Evolutionary conservation across 2,113 vertebrate genomes (phyloP).

Genomic region (Apeltes quadracus): DNA sequence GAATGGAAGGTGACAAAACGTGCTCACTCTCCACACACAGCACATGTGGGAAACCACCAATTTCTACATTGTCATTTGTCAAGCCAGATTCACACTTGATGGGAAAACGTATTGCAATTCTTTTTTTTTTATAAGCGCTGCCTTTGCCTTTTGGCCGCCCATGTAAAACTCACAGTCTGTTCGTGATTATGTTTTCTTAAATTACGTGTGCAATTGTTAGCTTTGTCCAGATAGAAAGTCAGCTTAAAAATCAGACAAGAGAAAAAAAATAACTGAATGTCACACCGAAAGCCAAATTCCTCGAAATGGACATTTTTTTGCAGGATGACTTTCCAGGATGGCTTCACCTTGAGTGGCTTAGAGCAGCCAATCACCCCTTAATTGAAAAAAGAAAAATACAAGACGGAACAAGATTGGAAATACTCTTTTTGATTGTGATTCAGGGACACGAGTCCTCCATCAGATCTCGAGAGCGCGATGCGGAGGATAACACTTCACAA

Average conservation of each 20-base stretch:
- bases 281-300: background rate
- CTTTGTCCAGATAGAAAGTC: background rate
- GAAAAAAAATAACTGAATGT: conserved; percentile 3
- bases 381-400: background rate
- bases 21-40: background rate
- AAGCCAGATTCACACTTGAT: background rate
- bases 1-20: conserved; percentile 19
- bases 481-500: conserved; percentile 20
- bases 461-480: conserved; percentile 26
- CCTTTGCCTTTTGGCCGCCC: background rate
- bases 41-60: background rate
- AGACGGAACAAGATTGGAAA: conserved; percentile 21
- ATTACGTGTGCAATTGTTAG: background rate
- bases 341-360: conserved; percentile 31
- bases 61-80: conserved; percentile 14
- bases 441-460: conserved; percentile 13
- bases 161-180: background rate
- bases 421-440: conserved; percentile 33
- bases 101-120: background rate
- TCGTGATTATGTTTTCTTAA: background rate
- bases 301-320: background rate
- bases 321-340: conserved; percentile 3
- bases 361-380: background rate
- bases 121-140: background rate
- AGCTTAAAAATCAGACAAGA: background rate